Evolutionary conservation across 35 echinoderm and acorn worm species (phyloP), one percentile per base, ranked within the genome.

Genomic region (Holothuria glaberrima): DNA sequence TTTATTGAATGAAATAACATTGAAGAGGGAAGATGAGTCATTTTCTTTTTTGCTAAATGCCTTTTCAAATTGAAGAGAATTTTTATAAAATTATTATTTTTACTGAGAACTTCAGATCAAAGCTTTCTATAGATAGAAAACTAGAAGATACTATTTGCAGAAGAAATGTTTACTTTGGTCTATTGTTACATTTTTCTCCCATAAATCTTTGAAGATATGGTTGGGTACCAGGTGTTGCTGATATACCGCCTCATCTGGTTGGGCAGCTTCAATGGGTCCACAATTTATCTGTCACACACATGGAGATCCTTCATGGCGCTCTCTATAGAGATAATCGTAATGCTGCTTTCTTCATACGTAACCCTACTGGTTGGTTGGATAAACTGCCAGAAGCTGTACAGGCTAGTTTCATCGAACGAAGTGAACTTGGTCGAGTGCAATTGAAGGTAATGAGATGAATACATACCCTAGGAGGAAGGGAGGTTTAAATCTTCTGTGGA

Each of bases 241-340:
- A 98, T n/a, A 65, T 98, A 28, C 93, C 96, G 0, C 22, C 48
- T 22, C 93, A 94, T 87, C 71, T 98, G 5, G 93, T 82, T 2
- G 69, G 72, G 17, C 88, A 94, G 68, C 92, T 91, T 56, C 48
- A 91, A 22, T 94, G 93, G 93, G 93, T 98, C n/a, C 80, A 61
- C 30, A 92, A 90, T 9, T 69, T 67, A 36, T 98, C 95, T 19
- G 92, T 98, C 86, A 98, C 95, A 20, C 92, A 94, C 65, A 98
- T 98, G 95, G 95, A 98, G 90, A 88, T 98, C 41, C 59, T 98
- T 0, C 86, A 75, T 25, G 95, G 95, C 0, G 95, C 86, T 2
- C 90, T 86, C 71, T 67, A 86, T 20, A 86, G 19, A 56, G 57
- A 28, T 18, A 98, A 98, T 73, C 67, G 38, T 16, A 98, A 98